phyloP scores from a whole-genome alignment of 1,140 invertebrate species.

The Maniola jurtina region DNA sequence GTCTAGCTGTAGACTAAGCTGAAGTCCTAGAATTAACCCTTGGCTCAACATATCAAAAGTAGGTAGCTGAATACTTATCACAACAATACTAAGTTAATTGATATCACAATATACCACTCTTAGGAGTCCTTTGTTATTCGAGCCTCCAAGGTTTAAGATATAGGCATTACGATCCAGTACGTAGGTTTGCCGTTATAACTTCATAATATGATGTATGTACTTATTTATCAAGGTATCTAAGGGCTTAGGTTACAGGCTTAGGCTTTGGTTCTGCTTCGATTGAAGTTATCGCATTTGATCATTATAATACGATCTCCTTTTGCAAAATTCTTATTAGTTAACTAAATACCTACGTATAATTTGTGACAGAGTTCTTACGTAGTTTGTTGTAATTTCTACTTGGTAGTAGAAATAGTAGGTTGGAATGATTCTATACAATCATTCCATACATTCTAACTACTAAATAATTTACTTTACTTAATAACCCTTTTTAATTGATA shows the following conservation, averaged over 20 bases:
- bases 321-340: not conserved
- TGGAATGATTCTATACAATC: too few species aligned
- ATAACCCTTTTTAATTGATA: too few species aligned
- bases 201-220: not conserved
- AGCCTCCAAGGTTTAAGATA: constrained; percentile 26
- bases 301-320: not conserved
- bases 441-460: too few species aligned
- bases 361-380: too few species aligned
- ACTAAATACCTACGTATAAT: too few species aligned
- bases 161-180: not conserved
- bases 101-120: not conserved
- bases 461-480: too few species aligned
- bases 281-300: not conserved
- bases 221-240: not conserved
- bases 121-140: constrained; percentile 25
- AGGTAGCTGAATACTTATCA: not conserved
- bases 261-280: not conserved
- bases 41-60: not conserved
- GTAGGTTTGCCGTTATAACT: not conserved
- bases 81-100: not conserved
- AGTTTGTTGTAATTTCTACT: too few species aligned
- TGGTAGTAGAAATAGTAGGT: too few species aligned
- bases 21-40: not conserved
- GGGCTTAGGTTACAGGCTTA: not conserved
- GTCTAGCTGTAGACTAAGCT: too few species aligned